Base-by-base conservation (phyloP, 2,888 invertebrate genomes). In the Chrysotoxum bicinctum region DNA sequence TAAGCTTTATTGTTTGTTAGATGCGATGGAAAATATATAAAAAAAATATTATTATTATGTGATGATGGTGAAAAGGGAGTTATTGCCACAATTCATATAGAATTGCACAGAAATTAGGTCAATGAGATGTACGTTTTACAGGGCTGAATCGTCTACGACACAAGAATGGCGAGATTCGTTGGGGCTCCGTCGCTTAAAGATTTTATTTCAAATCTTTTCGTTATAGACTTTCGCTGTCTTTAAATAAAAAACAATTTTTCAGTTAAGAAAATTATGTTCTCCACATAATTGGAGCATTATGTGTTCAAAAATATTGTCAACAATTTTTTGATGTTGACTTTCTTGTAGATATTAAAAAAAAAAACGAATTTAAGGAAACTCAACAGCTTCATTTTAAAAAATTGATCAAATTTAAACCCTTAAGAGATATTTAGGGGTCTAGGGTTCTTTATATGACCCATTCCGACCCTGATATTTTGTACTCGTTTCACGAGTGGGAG, bases 1-100 rank as follows among this genome's bases (percentile, higher is more conserved):
- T 81, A 81, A 77, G 56, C 76, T 60, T 76, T 76, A 81, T 85
- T 85, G 83, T 76, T 72, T 76, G 80, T 62, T 78, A 58, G 60
- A 62, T 9, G 60, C 23, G 19, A 14, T 16, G 45, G 8, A 45
- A 16, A 45, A 14, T 32, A 37, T n/a, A 3, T 14, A 23, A 2
- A 12, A 19, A 43, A 12, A 16, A 43, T 3, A n/a, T 21, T 16
- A 40, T 43, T 56, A 64, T 43, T 32, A 45, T 21, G 60, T 37
- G 68, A 50, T 50, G 60, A 48, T 72, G 80, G 52, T 43, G 19
- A 50, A 66, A 32, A 66, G 35, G 50, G 66, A 66, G 66, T 66
- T 66, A 50, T 69, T 73, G 56, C 75, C 73, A 73, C 62, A 74
- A 66, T 66, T 37, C 72, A 50, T 64, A 76, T 43, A 48, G 54